phyloP scores from a whole-genome alignment of 1,140 invertebrate genomes.

The Zaprionus inermis region DNA sequence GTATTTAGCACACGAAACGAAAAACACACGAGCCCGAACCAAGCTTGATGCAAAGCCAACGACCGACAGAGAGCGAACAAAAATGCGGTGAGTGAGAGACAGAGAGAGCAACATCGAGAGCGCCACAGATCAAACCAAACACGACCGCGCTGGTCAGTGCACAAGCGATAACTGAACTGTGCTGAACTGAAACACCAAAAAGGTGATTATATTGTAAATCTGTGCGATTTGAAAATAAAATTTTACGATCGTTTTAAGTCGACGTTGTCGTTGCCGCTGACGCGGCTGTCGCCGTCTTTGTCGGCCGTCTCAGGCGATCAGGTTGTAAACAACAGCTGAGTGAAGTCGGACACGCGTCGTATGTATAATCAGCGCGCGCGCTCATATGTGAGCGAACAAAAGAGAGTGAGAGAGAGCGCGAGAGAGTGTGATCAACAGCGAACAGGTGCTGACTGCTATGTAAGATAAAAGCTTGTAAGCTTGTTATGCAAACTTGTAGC shows the following conservation, averaged over 20 bases:
- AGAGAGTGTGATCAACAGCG: constrained; percentile 12
- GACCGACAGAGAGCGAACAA: constrained; percentile 42
- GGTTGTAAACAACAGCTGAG: constrained; percentile 74
- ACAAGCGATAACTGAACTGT: constrained; percentile 71
- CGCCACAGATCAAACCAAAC: constrained; percentile 31
- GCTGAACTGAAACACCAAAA: constrained; percentile 54
- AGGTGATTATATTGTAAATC: constrained; percentile 73
- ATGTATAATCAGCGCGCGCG: constrained; percentile 43
- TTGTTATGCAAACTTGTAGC: constrained; percentile 39
- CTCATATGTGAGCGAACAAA: not conserved
- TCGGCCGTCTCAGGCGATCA: constrained; percentile 32
- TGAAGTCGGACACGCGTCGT: constrained; percentile 57
- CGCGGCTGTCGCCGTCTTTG: not conserved
- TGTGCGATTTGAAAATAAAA: constrained; percentile 75
- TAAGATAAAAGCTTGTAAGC: constrained; percentile 53
- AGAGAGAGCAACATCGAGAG: constrained; percentile 26
- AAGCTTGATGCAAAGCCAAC: constrained; percentile 41
- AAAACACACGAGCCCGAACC: constrained; percentile 18
- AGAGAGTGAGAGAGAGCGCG: constrained; percentile 2
- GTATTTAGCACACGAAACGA: constrained; percentile 40
- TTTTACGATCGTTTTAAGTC: constrained; percentile 40
- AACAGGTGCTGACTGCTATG: constrained; percentile 65
- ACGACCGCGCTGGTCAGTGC: constrained; percentile 68
- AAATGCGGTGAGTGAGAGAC: constrained; percentile 43
- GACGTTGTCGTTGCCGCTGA: not conserved